These are phyloP conservation scores for Drosophila setifemur DNA, from an alignment of 1,140 invertebrate species.

Conservation along the genomic window DNA sequence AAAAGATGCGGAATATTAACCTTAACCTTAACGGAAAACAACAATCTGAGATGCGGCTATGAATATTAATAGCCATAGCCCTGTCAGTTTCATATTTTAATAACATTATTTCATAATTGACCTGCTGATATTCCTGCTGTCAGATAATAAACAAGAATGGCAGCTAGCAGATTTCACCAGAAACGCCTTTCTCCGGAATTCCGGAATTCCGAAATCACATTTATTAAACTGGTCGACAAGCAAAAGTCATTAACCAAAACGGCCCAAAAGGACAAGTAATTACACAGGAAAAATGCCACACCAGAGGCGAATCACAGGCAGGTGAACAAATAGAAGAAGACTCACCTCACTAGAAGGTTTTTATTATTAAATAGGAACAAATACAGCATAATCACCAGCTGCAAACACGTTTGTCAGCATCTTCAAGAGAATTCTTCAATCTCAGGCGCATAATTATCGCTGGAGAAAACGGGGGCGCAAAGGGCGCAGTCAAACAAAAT, in stretches of 20 bases:
- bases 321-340: too few relatives aligned
- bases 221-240: background rate
- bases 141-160: background rate
- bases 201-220: too few relatives aligned
- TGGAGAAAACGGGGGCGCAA: background rate
- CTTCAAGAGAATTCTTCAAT: background rate
- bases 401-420: slow-evolving; percentile 1
- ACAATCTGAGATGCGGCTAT: background rate
- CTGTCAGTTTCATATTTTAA: background rate
- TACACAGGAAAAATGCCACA: background rate
- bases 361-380: background rate
- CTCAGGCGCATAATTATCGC: slow-evolving; percentile 27
- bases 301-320: background rate
- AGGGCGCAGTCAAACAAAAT: background rate
- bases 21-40: background rate
- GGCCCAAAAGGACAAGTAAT: background rate
- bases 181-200: too few relatives aligned
- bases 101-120: slow-evolving; percentile 1
- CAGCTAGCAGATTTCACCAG: too few relatives aligned
- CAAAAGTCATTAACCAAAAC: background rate
- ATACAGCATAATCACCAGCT: background rate
- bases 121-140: background rate
- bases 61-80: background rate
- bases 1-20: too few relatives aligned
- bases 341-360: too few relatives aligned